Percentiles rank a stretch among this genome's conserved stretches.
Evolutionary conservation across 2,797 vertebrate genomes (phyloP).

Genomic region (Micropoecilia bifurca): DNA sequence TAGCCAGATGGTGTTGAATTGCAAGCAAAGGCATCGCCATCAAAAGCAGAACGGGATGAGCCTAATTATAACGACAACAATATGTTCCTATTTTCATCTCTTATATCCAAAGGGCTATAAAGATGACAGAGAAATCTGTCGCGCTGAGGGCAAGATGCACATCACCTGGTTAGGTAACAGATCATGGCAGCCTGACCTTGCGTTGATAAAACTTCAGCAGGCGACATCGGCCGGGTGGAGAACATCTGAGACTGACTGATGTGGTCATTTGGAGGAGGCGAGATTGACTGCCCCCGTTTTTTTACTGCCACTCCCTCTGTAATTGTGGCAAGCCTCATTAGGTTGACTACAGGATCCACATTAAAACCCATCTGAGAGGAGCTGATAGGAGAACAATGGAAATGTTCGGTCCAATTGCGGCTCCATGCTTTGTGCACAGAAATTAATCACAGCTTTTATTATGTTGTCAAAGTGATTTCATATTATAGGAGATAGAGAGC

Average conservation of each 20-base stretch:
- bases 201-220: constrained; percentile 31
- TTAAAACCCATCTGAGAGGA: constrained; percentile 48
- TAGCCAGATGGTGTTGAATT: constrained; percentile 68
- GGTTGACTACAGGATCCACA: constrained; percentile 40
- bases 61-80: constrained; percentile 60
- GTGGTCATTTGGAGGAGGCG: constrained; percentile 52
- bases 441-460: constrained; percentile 16
- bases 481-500: neutral
- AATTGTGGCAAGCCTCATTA: constrained; percentile 67
- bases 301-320: constrained; percentile 52
- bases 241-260: constrained; percentile 57
- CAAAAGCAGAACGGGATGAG: constrained; percentile 61
- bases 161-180: constrained; percentile 4
- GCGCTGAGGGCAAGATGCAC: constrained; percentile 15
- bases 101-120: constrained; percentile 57
- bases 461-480: constrained; percentile 8
- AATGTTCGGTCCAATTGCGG: constrained; percentile 38
- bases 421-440: constrained; percentile 1
- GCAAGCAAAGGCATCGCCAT: constrained; percentile 55
- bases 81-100: constrained; percentile 67
- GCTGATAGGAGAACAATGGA: constrained; percentile 46
- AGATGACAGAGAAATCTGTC: constrained; percentile 46
- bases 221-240: constrained; percentile 46
- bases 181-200: constrained; percentile 57
- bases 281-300: constrained; percentile 31